Evolutionary conservation across 2,888 invertebrate genomes (phyloP).

Genomic region (Stenolophus ochropezus): DNA sequence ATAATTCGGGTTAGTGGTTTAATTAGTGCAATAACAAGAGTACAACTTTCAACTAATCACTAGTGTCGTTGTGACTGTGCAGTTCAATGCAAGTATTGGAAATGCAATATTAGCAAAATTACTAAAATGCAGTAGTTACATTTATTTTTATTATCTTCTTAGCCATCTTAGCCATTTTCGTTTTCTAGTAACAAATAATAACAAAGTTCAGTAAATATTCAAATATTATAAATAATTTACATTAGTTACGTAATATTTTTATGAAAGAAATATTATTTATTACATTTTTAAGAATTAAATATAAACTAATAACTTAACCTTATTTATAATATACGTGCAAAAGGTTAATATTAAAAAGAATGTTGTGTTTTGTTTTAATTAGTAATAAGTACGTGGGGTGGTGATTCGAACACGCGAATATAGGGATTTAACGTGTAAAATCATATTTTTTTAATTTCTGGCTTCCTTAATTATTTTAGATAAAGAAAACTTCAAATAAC

Average conservation of each 20-base stretch:
- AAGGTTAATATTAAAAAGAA: too few relatives aligned
- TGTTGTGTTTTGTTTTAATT: too few relatives aligned
- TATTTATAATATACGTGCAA: too few relatives aligned
- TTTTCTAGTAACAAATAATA: not conserved
- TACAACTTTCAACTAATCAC: conserved; percentile 3
- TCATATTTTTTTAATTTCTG: too few relatives aligned
- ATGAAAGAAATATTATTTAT: not conserved
- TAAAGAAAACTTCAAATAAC: too few relatives aligned
- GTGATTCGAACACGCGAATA: too few relatives aligned
- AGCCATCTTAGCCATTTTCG: conserved; percentile 13
- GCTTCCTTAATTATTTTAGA: too few relatives aligned
- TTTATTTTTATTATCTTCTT: conserved; percentile 1
- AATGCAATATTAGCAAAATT: conserved; percentile 4
- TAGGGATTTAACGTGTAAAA: too few relatives aligned
- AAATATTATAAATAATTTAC: not conserved
- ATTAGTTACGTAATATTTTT: not conserved
- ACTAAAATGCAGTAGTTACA: conserved; percentile 1
- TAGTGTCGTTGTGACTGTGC: not conserved
- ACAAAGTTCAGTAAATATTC: not conserved
- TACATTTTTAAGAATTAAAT: too few relatives aligned
- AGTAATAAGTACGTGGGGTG: too few relatives aligned
- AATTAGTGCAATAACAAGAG: conserved; percentile 6
- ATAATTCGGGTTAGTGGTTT: not conserved
- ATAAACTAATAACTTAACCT: too few relatives aligned
- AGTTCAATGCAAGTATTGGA: not conserved